Evolutionary conservation across 1,140 invertebrate genomes (phyloP).

Genomic region (Nymphalis io): DNA sequence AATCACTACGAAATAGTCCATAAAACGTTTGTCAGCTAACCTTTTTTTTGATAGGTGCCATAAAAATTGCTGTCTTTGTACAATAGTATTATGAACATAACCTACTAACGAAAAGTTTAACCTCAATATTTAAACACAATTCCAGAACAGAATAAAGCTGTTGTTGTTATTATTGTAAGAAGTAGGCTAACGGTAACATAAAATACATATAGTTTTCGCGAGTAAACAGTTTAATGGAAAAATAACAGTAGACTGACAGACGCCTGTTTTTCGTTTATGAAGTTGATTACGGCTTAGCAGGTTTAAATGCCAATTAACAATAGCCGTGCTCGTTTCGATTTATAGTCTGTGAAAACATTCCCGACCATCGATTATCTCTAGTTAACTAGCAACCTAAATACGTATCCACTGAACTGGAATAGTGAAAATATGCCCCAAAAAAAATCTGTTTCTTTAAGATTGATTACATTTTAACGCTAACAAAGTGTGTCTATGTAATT

Average conservation of each 20-base stretch:
- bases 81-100: background rate
- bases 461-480: too few relatives aligned
- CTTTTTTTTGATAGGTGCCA: too few relatives aligned
- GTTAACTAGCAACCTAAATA: slow-evolving; percentile 10
- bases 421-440: background rate
- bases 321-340: slow-evolving; percentile 2
- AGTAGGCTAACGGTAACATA: slow-evolving; percentile 30
- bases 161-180: slow-evolving; percentile 19
- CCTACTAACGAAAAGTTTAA: slow-evolving; percentile 9
- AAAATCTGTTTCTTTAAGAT: background rate
- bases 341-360: slow-evolving; percentile 2
- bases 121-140: slow-evolving; percentile 11
- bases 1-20: too few relatives aligned
- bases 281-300: slow-evolving; percentile 9
- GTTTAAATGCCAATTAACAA: slow-evolving; percentile 15
- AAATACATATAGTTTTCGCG: slow-evolving; percentile 3
- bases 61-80: background rate
- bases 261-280: slow-evolving; percentile 15
- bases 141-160: slow-evolving; percentile 5
- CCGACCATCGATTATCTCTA: background rate
- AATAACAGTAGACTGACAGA: background rate
- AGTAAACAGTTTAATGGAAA: slow-evolving; percentile 26
- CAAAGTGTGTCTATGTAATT: too few relatives aligned
- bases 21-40: background rate
- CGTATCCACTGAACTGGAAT: background rate